These are phyloP conservation scores for Onthophagus taurus DNA, from an alignment of 1,140 invertebrate genomes.

Conservation along the genomic window DNA sequence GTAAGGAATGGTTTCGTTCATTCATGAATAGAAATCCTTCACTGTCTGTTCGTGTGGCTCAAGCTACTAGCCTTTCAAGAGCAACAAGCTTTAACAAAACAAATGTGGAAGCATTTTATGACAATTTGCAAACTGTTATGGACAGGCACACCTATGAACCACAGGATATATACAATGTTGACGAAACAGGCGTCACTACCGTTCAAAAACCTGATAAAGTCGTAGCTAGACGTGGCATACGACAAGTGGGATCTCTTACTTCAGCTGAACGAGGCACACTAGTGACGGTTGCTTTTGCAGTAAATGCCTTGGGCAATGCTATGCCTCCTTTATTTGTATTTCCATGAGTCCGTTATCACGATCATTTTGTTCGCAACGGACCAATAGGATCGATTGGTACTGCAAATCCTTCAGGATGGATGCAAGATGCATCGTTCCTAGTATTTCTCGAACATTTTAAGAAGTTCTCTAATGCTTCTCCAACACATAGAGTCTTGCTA, in stretches of 20 bases:
- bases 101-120: constrained; percentile 34
- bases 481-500: no score
- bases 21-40: constrained; percentile 40
- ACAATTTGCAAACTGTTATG: constrained; percentile 32
- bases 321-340: no score
- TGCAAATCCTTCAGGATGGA: constrained; percentile 36
- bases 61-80: constrained; percentile 39
- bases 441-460: no score
- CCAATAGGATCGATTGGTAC: constrained; percentile 31
- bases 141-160: constrained; percentile 27
- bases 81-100: constrained; percentile 42
- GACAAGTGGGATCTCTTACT: constrained; percentile 27
- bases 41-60: constrained; percentile 36
- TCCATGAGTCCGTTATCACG: no score
- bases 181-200: constrained; percentile 28
- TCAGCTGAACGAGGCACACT: constrained; percentile 26
- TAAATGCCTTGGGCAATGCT: no score
- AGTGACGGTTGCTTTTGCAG: no score
- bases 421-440: no score
- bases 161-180: constrained; percentile 28
- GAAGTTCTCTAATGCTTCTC: no score
- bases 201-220: constrained; percentile 30
- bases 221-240: constrained; percentile 27
- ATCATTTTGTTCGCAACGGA: no score
- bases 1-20: constrained; percentile 38